Evolutionary conservation across 2,797 vertebrate species (phyloP).

Genomic region (Geotrypetes seraphini): DNA sequence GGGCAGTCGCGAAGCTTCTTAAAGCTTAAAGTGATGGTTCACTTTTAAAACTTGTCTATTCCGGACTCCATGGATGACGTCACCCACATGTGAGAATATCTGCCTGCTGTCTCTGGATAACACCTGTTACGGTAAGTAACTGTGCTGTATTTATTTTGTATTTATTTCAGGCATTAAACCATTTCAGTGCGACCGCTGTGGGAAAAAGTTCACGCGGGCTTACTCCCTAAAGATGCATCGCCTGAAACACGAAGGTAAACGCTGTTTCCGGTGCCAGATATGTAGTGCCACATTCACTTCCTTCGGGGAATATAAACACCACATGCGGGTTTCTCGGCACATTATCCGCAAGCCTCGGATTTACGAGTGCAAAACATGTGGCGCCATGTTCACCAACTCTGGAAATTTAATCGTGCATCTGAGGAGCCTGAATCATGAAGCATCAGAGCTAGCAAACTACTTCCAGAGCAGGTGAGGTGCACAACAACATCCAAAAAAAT

Average conservation of each 20-base stretch:
- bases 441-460: constrained; percentile 99
- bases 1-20: too few species aligned
- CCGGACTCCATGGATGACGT: too few species aligned
- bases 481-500: too few species aligned
- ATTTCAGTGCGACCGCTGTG: constrained; percentile 99
- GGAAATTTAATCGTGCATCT: constrained; percentile 99
- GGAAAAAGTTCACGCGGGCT: constrained; percentile 99
- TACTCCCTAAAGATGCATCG: constrained; percentile 99
- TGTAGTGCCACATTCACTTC: constrained; percentile 99
- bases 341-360: constrained; percentile 99
- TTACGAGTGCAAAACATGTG: constrained; percentile 99
- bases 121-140: too few species aligned
- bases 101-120: too few species aligned
- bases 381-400: constrained; percentile 99
- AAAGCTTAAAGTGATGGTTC: too few species aligned
- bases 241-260: constrained; percentile 99
- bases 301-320: constrained; percentile 99
- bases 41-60: too few species aligned
- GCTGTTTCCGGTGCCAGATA: constrained; percentile 99
- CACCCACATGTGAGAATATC: too few species aligned
- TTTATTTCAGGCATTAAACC: constrained; percentile 95
- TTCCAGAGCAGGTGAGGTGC: constrained; percentile 99
- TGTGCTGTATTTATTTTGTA: too few species aligned
- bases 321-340: constrained; percentile 99
- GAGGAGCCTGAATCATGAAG: constrained; percentile 99